These are phyloP conservation scores for Montipora foliosa DNA, from an alignment of 64 coral and sea anemone genomes.

Conservation along the genomic window DNA sequence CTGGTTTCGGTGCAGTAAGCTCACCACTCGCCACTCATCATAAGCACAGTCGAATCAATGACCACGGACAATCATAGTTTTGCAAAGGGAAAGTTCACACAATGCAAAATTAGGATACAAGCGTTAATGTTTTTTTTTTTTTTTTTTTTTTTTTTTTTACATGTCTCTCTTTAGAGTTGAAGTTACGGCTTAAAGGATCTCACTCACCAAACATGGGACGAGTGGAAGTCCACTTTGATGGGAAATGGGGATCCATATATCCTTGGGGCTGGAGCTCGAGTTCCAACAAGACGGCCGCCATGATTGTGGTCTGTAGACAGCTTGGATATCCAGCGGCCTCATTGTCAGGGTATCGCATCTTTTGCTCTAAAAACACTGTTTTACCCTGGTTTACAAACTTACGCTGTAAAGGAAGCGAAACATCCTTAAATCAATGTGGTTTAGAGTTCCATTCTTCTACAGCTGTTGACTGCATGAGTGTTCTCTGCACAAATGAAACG, in stretches of 20 bases:
- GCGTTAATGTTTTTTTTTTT: too few species aligned
- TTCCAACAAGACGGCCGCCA: background rate
- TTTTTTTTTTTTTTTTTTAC: too few species aligned
- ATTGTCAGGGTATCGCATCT: background rate
- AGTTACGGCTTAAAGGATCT: background rate
- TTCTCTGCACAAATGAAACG: constrained; percentile 1
- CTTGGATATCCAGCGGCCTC: background rate
- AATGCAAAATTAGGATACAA: too few species aligned
- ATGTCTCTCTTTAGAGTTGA: background rate
- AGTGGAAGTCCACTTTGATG: background rate
- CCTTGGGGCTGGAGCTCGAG: background rate
- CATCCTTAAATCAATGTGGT: constrained; percentile 1
- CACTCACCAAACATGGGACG: background rate
- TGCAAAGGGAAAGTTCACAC: too few species aligned
- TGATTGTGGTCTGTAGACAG: background rate
- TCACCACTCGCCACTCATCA: too few species aligned
- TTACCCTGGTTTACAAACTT: background rate
- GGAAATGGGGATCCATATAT: background rate
- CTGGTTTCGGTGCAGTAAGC: too few species aligned
- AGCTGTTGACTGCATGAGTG: background rate
- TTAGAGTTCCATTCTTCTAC: background rate
- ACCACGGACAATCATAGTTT: too few species aligned
- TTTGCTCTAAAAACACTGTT: background rate
- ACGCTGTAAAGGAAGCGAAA: constrained; percentile 7
- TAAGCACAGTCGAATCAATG: too few species aligned